Evolutionary conservation across 2,113 vertebrate species (phyloP), one percentile per base, ranked within the genome.

Genomic region (Crotalus helleri): DNA sequence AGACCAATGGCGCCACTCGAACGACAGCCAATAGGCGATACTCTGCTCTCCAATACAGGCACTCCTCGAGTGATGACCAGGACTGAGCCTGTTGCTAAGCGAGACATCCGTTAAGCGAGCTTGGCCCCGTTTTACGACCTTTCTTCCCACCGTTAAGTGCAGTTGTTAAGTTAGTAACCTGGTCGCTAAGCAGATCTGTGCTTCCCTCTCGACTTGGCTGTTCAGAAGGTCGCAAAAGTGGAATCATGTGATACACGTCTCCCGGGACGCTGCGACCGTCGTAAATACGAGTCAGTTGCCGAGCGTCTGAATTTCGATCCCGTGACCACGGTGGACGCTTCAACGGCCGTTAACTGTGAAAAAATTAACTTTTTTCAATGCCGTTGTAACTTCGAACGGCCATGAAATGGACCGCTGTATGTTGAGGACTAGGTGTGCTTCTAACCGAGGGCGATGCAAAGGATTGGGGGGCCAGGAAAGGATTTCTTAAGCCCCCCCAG

Each of bases 101-200:
- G 5, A 33, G 29, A n/a, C 12, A 1, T 5, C 61, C 26, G 0
- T 6, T 5, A 5, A 15, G 61, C 1, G 29, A 1, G 10, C 3
- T 13, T 15, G 13, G 29, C 29, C 29, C 61, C 1, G 2, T 2
- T 1, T 5, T 29, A 5, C 61, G 0, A n/a, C 61, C 29, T 69
- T n/a, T 15, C 26, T 64, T 13, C 10, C 26, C 3, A n/a, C 61
- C 0, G 4, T 29, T 12, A 64, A 29, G 26, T 4, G 29, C 26
- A 1, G 0, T n/a, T 0, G 4, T 69, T 33, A 69, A 33, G 5
- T 33, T 15, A 33, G 64, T 15, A 69, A 13, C n/a, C 12, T 6
- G 29, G 29, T 69, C 5, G 29, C 15, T n/a, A n/a, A 15, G 29
- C 0, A 13, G 4, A 29, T n/a, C 29, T 64, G 7, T 51, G 26